These are phyloP conservation scores for Chydorus sphaericus DNA, from an alignment of 2,888 invertebrate genomes.

Conservation along the genomic window DNA sequence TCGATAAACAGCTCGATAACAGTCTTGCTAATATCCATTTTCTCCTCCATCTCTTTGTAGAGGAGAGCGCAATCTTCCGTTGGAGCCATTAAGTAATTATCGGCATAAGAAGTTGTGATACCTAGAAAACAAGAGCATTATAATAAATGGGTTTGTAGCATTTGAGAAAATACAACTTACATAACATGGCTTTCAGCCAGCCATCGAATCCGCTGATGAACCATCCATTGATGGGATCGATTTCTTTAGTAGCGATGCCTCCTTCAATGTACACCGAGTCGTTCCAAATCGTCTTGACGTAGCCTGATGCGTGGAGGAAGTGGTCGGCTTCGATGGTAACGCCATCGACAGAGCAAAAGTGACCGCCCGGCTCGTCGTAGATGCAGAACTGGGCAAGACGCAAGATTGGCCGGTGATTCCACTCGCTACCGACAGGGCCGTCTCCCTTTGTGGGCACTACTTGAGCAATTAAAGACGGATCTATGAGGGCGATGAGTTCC, in stretches of 20 bases:
- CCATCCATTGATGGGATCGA: slow-evolving; percentile 76
- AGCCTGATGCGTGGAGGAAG: slow-evolving; percentile 59
- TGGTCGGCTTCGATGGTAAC: slow-evolving; percentile 64
- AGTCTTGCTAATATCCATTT: slow-evolving; percentile 60
- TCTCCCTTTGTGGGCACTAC: too few species aligned
- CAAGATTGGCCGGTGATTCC: slow-evolving; percentile 43
- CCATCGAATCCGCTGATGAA: slow-evolving; percentile 69
- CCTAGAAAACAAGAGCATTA: too few species aligned
- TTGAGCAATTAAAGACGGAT: slow-evolving; percentile 54
- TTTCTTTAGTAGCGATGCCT: slow-evolving; percentile 55
- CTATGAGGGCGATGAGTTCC: slow-evolving; percentile 57
- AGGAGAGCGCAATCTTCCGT: slow-evolving; percentile 51
- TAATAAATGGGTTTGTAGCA: too few species aligned
- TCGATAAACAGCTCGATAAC: slow-evolving; percentile 59
- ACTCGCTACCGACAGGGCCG: slow-evolving; percentile 35
- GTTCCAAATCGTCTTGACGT: slow-evolving; percentile 62
- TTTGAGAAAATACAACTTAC: not conserved
- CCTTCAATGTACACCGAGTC: slow-evolving; percentile 48
- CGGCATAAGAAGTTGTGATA: slow-evolving; percentile 58
- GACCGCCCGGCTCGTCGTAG: slow-evolving; percentile 56
- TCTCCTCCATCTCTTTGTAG: slow-evolving; percentile 54
- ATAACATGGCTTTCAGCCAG: slow-evolving; percentile 52
- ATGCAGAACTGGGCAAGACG: slow-evolving; percentile 46
- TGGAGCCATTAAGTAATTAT: slow-evolving; percentile 62
- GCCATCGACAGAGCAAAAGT: slow-evolving; percentile 59